Evolutionary conservation across 2,113 vertebrate genomes (phyloP), one percentile per base, ranked within the genome.

Genomic region (Oryctolagus cuniculus): DNA sequence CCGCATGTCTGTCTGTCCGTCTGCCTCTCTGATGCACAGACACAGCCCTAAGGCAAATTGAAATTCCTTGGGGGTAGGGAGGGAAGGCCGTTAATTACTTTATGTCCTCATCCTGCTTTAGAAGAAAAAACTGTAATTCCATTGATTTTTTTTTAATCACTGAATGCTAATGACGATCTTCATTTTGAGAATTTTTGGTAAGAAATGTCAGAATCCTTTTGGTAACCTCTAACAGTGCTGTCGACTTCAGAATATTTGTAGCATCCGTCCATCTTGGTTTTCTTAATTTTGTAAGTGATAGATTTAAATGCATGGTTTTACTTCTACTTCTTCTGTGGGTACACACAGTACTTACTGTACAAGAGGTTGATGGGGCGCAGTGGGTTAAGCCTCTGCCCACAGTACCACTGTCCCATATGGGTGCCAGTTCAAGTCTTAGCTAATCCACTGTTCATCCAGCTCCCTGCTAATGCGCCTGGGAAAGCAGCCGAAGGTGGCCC

Each of bases 271-370:
- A 16, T 36, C 10, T 3, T 85, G 78, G 2, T 84, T 96, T 88
- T 90, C 66, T 91, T 80, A 10, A 16, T 90, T 87, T 79, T 85
- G 15, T 73, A 89, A 85, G 89, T 86, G 85, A 53, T 93, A 15
- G 44, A 9, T 44, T 88, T 92, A 38, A 69, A 16, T 87, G 1
- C 10, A 19, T 79, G 55, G 22, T 67, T 84, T 95, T 78, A 84
- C 58, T 66, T 31, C 9, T 49, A 84, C 38, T 21, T 55, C 6
- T 85, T 93, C 72, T 75, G 77, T 74, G 87, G n/a, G 36, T 21
- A 63, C 8, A 84, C 31, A 58, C 25, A 72, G 51, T 79, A 61
- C 66, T 87, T 80, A 44, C 8, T 87, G 3, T 80, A n/a, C 58
- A 87, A 34, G 82, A 66, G 34, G 36, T 24, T n/a, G 29, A 34